Evolutionary conservation across 1,140 invertebrate genomes (phyloP).

Genomic region (Ephestia elutella): DNA sequence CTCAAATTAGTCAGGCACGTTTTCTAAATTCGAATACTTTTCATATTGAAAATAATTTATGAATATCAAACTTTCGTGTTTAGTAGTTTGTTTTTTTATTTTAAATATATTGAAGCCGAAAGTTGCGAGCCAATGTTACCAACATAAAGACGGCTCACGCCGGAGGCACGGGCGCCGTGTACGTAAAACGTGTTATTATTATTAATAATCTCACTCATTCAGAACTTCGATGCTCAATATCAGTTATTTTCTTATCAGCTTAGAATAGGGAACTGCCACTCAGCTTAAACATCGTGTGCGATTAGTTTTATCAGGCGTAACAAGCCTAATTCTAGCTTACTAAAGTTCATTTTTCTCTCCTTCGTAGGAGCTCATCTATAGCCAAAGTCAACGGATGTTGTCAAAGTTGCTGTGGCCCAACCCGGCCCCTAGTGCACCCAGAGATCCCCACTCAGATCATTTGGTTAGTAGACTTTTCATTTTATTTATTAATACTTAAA

Average conservation of each 20-base stretch:
- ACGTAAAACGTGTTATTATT: conserved; percentile 60
- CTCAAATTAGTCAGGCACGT: too few species aligned
- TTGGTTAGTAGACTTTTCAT: conserved; percentile 72
- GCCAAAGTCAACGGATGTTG: conserved; percentile 73
- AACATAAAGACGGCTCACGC: conserved; percentile 30
- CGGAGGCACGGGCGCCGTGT: conserved; percentile 39
- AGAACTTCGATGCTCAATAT: conserved; percentile 29
- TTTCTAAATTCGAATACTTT: too few species aligned
- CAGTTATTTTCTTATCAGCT: conserved; percentile 13
- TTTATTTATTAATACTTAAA: conserved; percentile 26
- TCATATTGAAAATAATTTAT: too few species aligned
- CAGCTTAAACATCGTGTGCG: neutral
- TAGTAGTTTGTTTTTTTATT: neutral
- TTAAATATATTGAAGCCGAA: conserved; percentile 17
- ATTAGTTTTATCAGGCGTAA: conserved; percentile 29
- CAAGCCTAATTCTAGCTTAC: conserved; percentile 50
- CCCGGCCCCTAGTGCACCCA: conserved; percentile 66
- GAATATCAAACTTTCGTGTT: too few species aligned
- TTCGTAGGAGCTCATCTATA: conserved; percentile 74
- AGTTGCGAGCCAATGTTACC: conserved; percentile 22
- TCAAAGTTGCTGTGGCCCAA: conserved; percentile 73
- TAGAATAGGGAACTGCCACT: neutral
- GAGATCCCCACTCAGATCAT: conserved; percentile 71
- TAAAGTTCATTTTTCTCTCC: conserved; percentile 67
- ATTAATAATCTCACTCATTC: conserved; percentile 57